phyloP scores from a whole-genome alignment of 2,888 invertebrate species.

The Ecliptopera silaceata region DNA sequence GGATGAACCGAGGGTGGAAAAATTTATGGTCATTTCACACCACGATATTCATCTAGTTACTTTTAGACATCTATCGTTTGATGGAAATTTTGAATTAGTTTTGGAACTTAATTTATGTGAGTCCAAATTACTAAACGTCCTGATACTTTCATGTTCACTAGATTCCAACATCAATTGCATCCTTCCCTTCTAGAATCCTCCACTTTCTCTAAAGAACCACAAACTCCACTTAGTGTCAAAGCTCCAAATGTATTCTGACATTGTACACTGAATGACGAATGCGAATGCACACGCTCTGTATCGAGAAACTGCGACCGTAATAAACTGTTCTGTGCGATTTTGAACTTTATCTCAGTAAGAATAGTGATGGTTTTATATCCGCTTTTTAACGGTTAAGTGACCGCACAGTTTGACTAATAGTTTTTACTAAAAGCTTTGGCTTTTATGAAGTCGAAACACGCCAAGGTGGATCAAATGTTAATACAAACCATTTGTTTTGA shows the following conservation, averaged over 20 bases:
- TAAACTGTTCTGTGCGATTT: neutral
- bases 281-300: neutral
- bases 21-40: too few species aligned
- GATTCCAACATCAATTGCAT: neutral
- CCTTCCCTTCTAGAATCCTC: neutral
- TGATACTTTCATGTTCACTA: neutral
- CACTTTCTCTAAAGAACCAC: slow-evolving; percentile 5
- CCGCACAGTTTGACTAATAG: neutral
- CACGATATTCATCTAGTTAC: too few species aligned
- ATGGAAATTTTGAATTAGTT: too few species aligned
- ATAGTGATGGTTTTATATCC: neutral
- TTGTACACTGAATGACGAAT: slow-evolving; percentile 17
- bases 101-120: too few species aligned
- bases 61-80: too few species aligned
- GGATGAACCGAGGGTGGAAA: too few species aligned
- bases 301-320: neutral
- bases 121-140: too few species aligned
- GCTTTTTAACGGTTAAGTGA: neutral
- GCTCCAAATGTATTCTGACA: slow-evolving; percentile 8
- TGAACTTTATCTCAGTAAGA: neutral
- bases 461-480: slow-evolving; percentile 13
- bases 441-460: slow-evolving; percentile 17
- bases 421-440: slow-evolving; percentile 13
- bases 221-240: slow-evolving; percentile 8
- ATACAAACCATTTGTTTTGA: neutral